Percentiles rank a stretch among this genome's conserved stretches.
Conservation (phyloP, 2,113 vertebrate species). For the Dipodomys spectabilis region DNA sequence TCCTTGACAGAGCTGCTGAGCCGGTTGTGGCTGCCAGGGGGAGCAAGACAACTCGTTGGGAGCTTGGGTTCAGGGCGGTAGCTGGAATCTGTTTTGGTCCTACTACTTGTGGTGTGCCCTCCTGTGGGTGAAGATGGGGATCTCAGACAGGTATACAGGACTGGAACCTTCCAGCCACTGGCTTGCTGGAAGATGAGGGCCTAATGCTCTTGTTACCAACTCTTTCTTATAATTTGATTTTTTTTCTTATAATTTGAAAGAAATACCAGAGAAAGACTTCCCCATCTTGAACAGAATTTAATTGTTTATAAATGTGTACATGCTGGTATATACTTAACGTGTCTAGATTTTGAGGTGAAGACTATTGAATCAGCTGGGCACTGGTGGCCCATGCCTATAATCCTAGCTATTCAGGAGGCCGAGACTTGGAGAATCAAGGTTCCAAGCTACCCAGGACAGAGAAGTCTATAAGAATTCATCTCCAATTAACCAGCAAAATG, state of each 20-base stretch:
- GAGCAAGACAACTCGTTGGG: not conserved
- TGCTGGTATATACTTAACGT: not conserved
- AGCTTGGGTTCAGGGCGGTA: rapidly evolving
- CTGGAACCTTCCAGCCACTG: not conserved
- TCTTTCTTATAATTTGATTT: conserved; percentile 9
- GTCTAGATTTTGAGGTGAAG: not conserved
- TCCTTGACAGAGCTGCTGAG: not conserved
- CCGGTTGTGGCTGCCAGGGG: not conserved
- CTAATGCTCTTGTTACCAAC: not conserved
- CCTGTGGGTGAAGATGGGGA: not conserved
- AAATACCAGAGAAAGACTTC: not conserved
- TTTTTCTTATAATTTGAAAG: conserved; percentile 12
- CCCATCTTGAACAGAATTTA: not conserved
- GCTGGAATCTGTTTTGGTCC: not conserved
- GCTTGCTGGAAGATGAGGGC: not conserved
- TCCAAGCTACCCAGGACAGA: no score
- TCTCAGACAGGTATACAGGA: rapidly evolving
- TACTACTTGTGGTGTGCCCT: no score
- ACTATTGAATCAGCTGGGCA: no score
- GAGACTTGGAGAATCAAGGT: no score
- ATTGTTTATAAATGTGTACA: not conserved
- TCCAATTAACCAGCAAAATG: no score
- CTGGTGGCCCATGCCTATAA: no score
- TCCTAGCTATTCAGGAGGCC: no score
- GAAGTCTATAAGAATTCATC: no score